Evolutionary conservation across 2,113 vertebrate genomes (phyloP).

Genomic region (Psilopogon haemacephalus): DNA sequence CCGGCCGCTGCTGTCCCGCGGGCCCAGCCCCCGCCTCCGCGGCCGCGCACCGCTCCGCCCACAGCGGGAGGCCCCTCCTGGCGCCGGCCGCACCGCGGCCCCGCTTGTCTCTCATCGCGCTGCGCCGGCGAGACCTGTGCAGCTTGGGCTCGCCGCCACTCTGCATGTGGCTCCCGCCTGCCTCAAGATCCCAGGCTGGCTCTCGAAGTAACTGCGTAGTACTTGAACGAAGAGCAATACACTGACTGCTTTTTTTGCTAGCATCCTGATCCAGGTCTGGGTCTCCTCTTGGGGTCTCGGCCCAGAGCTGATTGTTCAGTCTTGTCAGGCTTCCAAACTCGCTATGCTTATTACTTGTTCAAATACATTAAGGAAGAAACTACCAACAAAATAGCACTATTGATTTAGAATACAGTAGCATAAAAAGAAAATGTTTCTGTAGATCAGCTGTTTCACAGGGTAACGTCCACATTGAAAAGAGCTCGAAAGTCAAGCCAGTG

Average conservation of each 20-base stretch:
- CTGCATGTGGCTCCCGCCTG: background rate
- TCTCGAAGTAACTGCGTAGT: background rate
- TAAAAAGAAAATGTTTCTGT: background rate
- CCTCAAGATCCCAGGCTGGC: background rate
- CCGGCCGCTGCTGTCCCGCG: background rate
- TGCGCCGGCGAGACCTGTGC: background rate
- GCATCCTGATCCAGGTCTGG: background rate
- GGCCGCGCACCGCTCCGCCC: background rate
- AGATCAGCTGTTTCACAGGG: background rate
- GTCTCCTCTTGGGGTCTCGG: background rate
- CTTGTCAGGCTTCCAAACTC: background rate
- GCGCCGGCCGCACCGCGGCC: background rate
- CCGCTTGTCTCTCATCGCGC: background rate
- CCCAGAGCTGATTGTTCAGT: background rate
- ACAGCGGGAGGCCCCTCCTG: background rate
- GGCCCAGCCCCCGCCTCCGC: background rate
- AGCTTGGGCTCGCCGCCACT: background rate
- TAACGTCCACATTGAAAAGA: background rate
- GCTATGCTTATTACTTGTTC: background rate
- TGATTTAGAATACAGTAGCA: background rate
- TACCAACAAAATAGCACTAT: background rate
- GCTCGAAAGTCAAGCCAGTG: background rate
- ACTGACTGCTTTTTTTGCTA: background rate
- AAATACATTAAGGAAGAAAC: background rate
- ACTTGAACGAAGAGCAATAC: fast-evolving